Evolutionary conservation across 1,140 invertebrate genomes (phyloP).

Genomic region (Gryon sp.): DNA sequence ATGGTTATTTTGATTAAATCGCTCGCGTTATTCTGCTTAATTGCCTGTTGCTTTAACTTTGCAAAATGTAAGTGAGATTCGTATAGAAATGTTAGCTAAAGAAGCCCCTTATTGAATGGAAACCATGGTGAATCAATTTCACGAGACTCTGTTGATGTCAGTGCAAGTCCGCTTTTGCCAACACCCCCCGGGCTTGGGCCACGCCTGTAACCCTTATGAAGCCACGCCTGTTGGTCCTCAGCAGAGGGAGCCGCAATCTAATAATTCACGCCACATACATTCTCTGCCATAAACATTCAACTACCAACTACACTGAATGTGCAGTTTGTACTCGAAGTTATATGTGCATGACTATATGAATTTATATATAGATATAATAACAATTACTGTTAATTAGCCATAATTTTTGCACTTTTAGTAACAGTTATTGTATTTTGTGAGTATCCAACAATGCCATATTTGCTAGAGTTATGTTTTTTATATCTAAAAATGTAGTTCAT

Average conservation of each 20-base stretch:
- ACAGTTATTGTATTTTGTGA: too few species aligned
- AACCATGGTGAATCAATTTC: slow-evolving; percentile 71
- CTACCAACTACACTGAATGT: slow-evolving; percentile 61
- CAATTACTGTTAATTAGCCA: too few species aligned
- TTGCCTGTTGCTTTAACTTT: slow-evolving; percentile 41
- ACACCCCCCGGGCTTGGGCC: slow-evolving; percentile 56
- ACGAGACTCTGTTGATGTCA: slow-evolving; percentile 61
- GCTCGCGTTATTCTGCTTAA: slow-evolving; percentile 17
- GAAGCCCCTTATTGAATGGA: slow-evolving; percentile 53
- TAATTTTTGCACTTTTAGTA: too few species aligned
- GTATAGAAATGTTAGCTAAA: slow-evolving; percentile 5
- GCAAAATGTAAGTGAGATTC: slow-evolving; percentile 25
- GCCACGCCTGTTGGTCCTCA: slow-evolving; percentile 71
- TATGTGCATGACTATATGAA: slow-evolving; percentile 10
- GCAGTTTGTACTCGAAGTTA: slow-evolving; percentile 34
- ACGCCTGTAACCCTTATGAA: slow-evolving; percentile 68
- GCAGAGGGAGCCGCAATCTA: slow-evolving; percentile 69
- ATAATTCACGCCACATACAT: slow-evolving; percentile 79
- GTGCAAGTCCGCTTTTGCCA: slow-evolving; percentile 49
- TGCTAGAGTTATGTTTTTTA: too few species aligned
- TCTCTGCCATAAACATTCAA: slow-evolving; percentile 77
- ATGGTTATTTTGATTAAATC: neutral
- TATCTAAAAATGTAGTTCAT: too few species aligned
- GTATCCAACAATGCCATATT: too few species aligned
- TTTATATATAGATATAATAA: slow-evolving; percentile 12